These are phyloP conservation scores for Melitaea athalia DNA, from an alignment of 2,888 invertebrate genomes.

Conservation along the genomic window DNA sequence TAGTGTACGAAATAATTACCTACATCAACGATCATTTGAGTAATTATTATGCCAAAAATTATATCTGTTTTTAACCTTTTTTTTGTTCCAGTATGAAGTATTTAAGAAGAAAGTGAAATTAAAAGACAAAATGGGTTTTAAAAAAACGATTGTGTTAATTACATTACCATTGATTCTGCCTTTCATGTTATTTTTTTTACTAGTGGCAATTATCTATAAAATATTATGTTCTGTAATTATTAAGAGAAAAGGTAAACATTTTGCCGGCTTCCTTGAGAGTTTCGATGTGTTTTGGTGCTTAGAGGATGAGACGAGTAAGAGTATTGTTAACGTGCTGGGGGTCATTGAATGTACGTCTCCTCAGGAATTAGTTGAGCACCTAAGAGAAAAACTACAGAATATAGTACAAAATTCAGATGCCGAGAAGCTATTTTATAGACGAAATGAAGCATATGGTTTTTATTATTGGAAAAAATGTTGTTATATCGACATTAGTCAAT, in stretches of 20 bases:
- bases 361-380: slow-evolving; percentile 46
- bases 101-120: slow-evolving; percentile 39
- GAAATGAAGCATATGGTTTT: slow-evolving; percentile 73
- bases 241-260: slow-evolving; percentile 57
- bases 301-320: slow-evolving; percentile 69
- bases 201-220: slow-evolving; percentile 52
- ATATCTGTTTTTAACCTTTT: neutral
- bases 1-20: too few relatives aligned
- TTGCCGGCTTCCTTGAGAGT: slow-evolving; percentile 73
- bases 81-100: slow-evolving; percentile 44
- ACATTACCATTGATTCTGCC: slow-evolving; percentile 48
- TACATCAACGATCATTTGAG: too few relatives aligned
- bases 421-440: slow-evolving; percentile 70
- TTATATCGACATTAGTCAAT: slow-evolving; percentile 62
- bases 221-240: slow-evolving; percentile 54
- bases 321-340: slow-evolving; percentile 75
- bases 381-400: slow-evolving; percentile 51
- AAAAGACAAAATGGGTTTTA: slow-evolving; percentile 22
- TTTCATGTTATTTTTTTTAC: slow-evolving; percentile 44
- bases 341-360: slow-evolving; percentile 64
- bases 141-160: slow-evolving; percentile 39
- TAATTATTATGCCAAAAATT: too few relatives aligned
- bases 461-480: slow-evolving; percentile 73
- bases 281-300: slow-evolving; percentile 80
- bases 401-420: slow-evolving; percentile 44